Percentiles rank a stretch among this genome's conserved stretches.
These are phyloP conservation scores for Melipona beecheii DNA, from an alignment of 2,888 invertebrate species.

Conservation along the genomic window DNA sequence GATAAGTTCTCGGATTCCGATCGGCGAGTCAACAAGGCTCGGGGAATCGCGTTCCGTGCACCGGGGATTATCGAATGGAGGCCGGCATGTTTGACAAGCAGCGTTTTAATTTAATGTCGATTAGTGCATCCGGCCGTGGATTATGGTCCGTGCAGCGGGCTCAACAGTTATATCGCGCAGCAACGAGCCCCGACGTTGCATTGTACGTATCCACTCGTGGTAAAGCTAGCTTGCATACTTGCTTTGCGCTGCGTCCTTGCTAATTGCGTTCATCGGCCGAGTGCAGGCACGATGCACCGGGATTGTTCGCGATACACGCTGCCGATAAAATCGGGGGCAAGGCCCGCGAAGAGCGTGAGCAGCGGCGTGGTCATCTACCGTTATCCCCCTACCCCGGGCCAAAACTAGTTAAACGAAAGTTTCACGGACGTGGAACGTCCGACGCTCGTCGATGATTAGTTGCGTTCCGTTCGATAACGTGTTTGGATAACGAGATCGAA, in stretches of 20 bases:
- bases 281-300: not conserved
- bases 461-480: too few species aligned
- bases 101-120: constrained; percentile 67
- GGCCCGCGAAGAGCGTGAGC: not conserved
- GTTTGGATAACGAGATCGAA: too few species aligned
- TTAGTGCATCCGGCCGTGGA: constrained; percentile 38
- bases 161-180: constrained; percentile 28
- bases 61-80: constrained; percentile 36
- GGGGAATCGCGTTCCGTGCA: not conserved
- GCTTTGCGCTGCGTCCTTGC: constrained; percentile 52
- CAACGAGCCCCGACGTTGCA: constrained; percentile 14
- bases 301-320: constrained; percentile 11
- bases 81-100: constrained; percentile 53
- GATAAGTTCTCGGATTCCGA: constrained; percentile 21
- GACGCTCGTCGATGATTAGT: not conserved
- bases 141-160: constrained; percentile 10
- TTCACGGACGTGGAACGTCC: not conserved
- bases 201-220: constrained; percentile 45
- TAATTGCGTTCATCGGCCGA: constrained; percentile 51
- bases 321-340: constrained; percentile 19
- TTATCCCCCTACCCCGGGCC: not conserved
- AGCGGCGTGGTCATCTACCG: not conserved
- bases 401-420: constrained; percentile 5
- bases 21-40: not conserved
- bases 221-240: constrained; percentile 55